Evolutionary conservation across 2,797 vertebrate genomes (phyloP).

Genomic region (Salmo trutta): DNA sequence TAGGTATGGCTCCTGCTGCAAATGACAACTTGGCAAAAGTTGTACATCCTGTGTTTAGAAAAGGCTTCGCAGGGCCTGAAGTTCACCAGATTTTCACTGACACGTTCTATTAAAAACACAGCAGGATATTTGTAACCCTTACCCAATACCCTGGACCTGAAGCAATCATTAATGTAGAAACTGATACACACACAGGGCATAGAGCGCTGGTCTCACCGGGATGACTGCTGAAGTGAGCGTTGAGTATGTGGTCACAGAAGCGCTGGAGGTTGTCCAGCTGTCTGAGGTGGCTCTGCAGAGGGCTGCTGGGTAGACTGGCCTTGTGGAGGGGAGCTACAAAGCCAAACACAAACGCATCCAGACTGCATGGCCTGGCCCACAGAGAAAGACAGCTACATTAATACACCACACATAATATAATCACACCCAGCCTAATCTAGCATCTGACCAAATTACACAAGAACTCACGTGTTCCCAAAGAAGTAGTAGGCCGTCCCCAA

Average conservation of each 20-base stretch:
- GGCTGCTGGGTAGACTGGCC: conserved; percentile 86
- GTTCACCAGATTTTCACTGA: too few relatives aligned
- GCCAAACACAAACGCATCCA: conserved; percentile 97
- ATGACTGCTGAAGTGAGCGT: conserved; percentile 80
- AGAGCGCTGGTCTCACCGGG: conserved; percentile 71
- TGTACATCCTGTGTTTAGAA: background rate
- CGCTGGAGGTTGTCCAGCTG: conserved; percentile 91
- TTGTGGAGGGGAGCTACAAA: conserved; percentile 91
- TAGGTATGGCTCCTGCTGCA: background rate
- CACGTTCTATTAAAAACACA: background rate
- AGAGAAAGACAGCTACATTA: conserved; percentile 12
- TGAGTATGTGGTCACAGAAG: conserved; percentile 91
- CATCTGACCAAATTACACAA: background rate
- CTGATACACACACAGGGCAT: background rate
- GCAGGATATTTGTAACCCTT: background rate
- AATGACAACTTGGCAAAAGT: background rate
- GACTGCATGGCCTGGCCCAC: conserved; percentile 84
- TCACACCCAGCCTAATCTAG: background rate
- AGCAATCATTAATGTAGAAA: background rate
- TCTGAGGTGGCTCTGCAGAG: conserved; percentile 90
- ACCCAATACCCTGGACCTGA: background rate
- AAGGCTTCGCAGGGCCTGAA: background rate
- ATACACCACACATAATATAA: conserved; percentile 8
- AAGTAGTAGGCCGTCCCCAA: conserved; percentile 89
- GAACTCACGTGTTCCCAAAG: conserved; percentile 93